Conservation (phyloP, 2,797 vertebrate species). For the Pipistrellus pygmaeus region DNA sequence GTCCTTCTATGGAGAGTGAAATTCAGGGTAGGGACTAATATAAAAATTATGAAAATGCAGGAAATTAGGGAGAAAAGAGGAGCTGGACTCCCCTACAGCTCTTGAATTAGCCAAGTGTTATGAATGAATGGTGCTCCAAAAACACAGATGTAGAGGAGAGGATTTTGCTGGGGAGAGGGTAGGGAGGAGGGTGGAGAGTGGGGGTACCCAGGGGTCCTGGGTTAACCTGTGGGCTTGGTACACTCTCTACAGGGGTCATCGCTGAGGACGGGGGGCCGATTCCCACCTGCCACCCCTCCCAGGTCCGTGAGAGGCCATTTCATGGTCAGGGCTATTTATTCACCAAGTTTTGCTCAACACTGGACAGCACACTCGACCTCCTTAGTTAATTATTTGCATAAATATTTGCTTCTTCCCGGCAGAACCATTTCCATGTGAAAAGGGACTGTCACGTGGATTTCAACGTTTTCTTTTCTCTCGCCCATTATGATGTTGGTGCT, state of each 20-base stretch:
- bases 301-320: background rate
- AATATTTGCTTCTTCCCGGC: slow-evolving; percentile 61
- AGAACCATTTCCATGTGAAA: slow-evolving; percentile 29
- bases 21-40: background rate
- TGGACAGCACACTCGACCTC: background rate
- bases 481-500: background rate
- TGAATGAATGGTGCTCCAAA: background rate
- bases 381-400: slow-evolving; percentile 60
- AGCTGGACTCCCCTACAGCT: background rate
- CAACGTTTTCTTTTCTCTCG: background rate
- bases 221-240: background rate
- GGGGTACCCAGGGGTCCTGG: background rate
- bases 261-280: background rate
- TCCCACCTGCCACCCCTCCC: background rate
- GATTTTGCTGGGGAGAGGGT: background rate
- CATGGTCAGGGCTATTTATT: background rate
- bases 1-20: background rate
- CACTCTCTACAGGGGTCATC: background rate
- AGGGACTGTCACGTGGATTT: background rate
- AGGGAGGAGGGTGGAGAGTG: background rate
- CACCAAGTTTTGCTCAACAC: slow-evolving; percentile 16
- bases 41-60: background rate
- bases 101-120: background rate
- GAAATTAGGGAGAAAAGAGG: background rate
- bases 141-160: background rate